Base-by-base conservation (phyloP, 1,140 invertebrate species). In the Hirudo medicinalis region DNA sequence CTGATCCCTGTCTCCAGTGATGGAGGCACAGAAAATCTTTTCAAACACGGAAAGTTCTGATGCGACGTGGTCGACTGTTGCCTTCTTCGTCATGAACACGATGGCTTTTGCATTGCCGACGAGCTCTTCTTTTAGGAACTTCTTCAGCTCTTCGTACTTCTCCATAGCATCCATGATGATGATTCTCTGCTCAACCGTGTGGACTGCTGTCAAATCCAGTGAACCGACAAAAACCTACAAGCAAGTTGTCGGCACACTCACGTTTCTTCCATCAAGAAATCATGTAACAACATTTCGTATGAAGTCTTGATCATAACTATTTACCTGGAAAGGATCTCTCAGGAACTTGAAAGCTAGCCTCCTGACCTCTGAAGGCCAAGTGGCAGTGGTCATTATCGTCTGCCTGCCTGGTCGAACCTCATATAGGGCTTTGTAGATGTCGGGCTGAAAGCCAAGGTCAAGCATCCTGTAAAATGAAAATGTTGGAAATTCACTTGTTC, bases 1-100 rank as follows among this genome's bases (percentile, higher is more conserved):
- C 77, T 95, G 92, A 57, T 93, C 91, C 72, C 90, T 85, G 77
- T 90, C 89, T n/a, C 92, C 91, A 83, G 94, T 91, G 74, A 96
- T 89, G 72, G 89, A 87, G 76, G 91, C 87, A 74, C 87, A 88
- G 20, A 81, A 75, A 54, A 91, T 22, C 57, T 25, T 84, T 0
- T 87, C 86, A 69, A 83, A 81, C 25, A 93, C 73, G 32, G 85
- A 84, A 19, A 95, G 80, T 74, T 94, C 88, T 78, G 89, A 88
- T 0, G 89, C 85, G n/a, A 94, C 78, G 77, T 91, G 87, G 80
- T 90, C 89, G 19, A 89, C 91, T 20, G 86, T 87, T 73, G 29
- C 78, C 77, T 55, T 69, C 71, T 40, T 60, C 57, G 22, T 71
- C 71, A 36, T 72, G 71, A 72, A 57, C 9, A 74, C 72, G 91